Conservation (phyloP, 2,797 vertebrate species). For the Melanogrammus aeglefinus region DNA sequence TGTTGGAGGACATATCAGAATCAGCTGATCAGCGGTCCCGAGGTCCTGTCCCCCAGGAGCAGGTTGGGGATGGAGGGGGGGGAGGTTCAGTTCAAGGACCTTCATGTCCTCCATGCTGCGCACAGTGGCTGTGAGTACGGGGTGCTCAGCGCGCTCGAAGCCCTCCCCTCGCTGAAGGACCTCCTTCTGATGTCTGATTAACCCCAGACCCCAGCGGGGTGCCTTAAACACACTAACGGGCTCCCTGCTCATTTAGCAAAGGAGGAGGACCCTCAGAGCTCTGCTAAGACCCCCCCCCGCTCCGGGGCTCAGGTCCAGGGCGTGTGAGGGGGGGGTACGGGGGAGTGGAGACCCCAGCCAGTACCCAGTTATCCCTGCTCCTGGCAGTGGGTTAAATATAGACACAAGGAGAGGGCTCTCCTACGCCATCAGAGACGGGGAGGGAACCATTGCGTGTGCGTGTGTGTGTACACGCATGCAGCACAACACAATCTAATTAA, state of each 20-base stretch:
- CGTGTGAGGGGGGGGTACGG: background rate
- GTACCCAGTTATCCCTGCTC: background rate
- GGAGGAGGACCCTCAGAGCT: background rate
- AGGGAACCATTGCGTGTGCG: background rate
- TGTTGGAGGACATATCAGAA: background rate
- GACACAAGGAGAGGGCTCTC: background rate
- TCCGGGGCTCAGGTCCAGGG: too few species aligned
- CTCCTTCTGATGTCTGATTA: background rate
- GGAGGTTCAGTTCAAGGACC: background rate
- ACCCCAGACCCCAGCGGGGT: background rate
- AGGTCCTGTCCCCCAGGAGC: background rate
- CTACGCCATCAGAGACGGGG: background rate
- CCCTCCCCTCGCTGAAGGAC: too few species aligned
- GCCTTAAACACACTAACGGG: background rate
- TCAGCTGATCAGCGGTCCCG: background rate
- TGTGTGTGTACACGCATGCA: background rate
- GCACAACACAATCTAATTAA: background rate
- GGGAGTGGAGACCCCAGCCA: background rate
- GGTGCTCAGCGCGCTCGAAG: background rate
- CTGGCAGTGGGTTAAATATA: background rate
- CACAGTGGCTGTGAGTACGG: background rate
- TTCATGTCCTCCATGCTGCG: background rate
- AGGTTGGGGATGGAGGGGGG: background rate
- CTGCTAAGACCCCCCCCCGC: too few species aligned
- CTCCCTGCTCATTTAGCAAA: background rate